These are phyloP conservation scores for Craterocephalus amniculus DNA, from an alignment of 2,797 vertebrate species.

Conservation along the genomic window DNA sequence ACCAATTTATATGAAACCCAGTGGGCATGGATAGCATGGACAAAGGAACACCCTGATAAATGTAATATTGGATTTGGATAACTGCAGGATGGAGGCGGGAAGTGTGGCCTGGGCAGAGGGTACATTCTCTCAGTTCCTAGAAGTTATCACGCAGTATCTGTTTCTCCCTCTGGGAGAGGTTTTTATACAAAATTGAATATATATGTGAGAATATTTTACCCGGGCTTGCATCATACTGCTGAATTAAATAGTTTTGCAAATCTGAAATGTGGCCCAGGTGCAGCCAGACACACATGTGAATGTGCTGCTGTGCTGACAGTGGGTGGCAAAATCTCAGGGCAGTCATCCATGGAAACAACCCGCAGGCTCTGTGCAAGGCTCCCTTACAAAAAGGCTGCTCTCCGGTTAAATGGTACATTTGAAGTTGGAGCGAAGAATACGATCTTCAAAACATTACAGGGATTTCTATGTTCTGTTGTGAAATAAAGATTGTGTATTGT, in stretches of 20 bases:
- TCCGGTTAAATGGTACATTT: slow-evolving; percentile 19
- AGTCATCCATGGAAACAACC: slow-evolving; percentile 51
- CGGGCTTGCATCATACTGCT: slow-evolving; percentile 35
- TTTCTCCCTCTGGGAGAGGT: slow-evolving; percentile 9
- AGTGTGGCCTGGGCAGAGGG: too few species aligned
- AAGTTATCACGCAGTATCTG: slow-evolving; percentile 12
- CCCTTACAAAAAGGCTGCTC: slow-evolving; percentile 14
- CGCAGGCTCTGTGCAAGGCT: slow-evolving; percentile 28
- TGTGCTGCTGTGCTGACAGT: slow-evolving; percentile 17
- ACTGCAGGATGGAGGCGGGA: too few species aligned
- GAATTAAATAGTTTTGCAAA: slow-evolving; percentile 14
- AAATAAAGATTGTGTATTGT: background rate
- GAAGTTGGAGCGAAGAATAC: slow-evolving; percentile 29
- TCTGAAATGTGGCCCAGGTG: slow-evolving; percentile 45
- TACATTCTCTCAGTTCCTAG: background rate
- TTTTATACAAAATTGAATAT: slow-evolving; percentile 4
- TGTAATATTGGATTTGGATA: background rate
- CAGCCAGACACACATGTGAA: slow-evolving; percentile 13
- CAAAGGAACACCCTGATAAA: background rate
- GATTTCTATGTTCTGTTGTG: slow-evolving; percentile 3
- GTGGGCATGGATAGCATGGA: background rate
- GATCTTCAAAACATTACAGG: slow-evolving; percentile 16
- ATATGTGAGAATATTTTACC: slow-evolving; percentile 35
- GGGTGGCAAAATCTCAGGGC: slow-evolving; percentile 42
- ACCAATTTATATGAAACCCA: background rate